Conservation (phyloP, 2,797 vertebrate species). For the Phalloptychus januarius region DNA sequence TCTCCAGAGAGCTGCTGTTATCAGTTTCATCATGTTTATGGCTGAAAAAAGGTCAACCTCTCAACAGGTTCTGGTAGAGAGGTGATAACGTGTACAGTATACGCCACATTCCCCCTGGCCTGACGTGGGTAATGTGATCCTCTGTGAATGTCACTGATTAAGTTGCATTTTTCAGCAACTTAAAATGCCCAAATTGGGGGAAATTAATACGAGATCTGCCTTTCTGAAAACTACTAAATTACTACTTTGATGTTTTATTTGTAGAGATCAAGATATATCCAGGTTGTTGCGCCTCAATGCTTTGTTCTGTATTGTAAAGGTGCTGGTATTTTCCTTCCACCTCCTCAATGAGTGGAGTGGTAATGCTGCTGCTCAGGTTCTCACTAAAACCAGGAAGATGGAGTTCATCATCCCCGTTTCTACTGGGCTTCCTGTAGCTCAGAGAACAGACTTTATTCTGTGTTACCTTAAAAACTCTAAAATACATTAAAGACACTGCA, state of each 20-base stretch:
- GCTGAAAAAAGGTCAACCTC: slow-evolving; percentile 64
- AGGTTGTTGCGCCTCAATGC: neutral
- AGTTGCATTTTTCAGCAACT: slow-evolving; percentile 45
- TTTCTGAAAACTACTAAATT: slow-evolving; percentile 29
- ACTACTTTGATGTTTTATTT: neutral
- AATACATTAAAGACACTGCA: too few relatives aligned
- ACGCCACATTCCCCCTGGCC: slow-evolving; percentile 61
- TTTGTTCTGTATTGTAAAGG: neutral
- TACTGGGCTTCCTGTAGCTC: too few relatives aligned
- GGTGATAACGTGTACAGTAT: slow-evolving; percentile 62
- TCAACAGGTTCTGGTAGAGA: slow-evolving; percentile 60
- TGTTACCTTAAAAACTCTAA: too few relatives aligned
- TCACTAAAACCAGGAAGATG: neutral
- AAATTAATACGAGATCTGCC: slow-evolving; percentile 57
- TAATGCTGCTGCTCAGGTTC: neutral
- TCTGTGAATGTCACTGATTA: slow-evolving; percentile 67
- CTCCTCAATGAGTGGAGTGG: neutral
- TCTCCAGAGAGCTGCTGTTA: slow-evolving; percentile 11
- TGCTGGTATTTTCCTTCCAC: neutral
- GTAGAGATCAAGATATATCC: neutral
- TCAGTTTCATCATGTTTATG: slow-evolving; percentile 71
- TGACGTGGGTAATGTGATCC: slow-evolving; percentile 72
- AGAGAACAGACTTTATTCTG: too few relatives aligned
- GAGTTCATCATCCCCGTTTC: neutral
- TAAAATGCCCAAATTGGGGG: slow-evolving; percentile 21